Conservation (phyloP, 2,113 vertebrate species). For the Corythornis cristatus region DNA sequence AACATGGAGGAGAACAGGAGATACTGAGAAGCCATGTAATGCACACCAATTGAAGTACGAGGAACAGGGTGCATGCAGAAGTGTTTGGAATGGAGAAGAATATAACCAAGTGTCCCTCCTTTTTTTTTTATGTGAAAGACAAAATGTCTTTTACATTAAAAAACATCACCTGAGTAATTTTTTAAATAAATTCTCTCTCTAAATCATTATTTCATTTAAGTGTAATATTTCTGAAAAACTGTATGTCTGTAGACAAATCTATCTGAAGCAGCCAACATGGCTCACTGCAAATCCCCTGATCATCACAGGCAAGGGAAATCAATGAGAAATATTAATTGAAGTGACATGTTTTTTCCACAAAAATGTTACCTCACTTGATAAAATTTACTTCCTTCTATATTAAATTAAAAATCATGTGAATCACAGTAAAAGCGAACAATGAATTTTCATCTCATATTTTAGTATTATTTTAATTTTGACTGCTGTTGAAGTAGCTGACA, state of each 20-base stretch:
- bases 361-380: background rate
- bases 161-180: background rate
- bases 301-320: background rate
- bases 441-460: background rate
- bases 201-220: background rate
- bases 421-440: background rate
- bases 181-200: background rate
- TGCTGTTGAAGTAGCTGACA: background rate
- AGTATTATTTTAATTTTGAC: background rate
- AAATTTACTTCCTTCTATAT: background rate
- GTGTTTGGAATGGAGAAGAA: background rate
- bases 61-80: background rate
- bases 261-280: background rate
- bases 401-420: background rate
- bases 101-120: background rate
- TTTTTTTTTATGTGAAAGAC: no score
- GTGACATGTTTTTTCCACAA: background rate
- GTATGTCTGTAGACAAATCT: background rate
- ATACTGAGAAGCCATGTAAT: background rate
- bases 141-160: background rate
- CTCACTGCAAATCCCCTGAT: background rate
- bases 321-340: background rate
- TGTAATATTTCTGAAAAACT: background rate
- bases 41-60: rapidly evolving
- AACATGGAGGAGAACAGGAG: background rate